A percentile compares a stretch with the other conserved stretches of the same genome.
These are phyloP conservation scores for Plebejus anna DNA, from an alignment of 2,888 invertebrate species.

Conservation along the genomic window DNA sequence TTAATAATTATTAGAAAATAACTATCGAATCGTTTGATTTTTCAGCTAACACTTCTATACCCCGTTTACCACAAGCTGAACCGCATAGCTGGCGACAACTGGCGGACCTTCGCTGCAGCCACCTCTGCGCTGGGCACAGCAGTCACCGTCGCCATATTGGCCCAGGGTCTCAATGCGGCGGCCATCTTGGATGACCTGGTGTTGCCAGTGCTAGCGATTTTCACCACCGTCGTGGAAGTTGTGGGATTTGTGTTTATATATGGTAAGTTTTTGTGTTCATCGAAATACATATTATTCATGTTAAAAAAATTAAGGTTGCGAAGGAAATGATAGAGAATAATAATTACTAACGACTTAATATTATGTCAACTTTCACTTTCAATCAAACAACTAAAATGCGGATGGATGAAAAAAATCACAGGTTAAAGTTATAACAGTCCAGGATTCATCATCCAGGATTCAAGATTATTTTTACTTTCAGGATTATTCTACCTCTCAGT, in stretches of 20 bases:
- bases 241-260: slow-evolving; percentile 71
- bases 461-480: slow-evolving; percentile 41
- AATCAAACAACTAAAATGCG: too few relatives aligned
- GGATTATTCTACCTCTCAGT: slow-evolving; percentile 64
- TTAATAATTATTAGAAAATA: too few relatives aligned
- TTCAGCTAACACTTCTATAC: slow-evolving; percentile 66
- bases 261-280: slow-evolving; percentile 48
- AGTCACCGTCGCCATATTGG: slow-evolving; percentile 59
- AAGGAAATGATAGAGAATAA: too few relatives aligned
- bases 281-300: too few relatives aligned
- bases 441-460: too few relatives aligned
- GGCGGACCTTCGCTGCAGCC: slow-evolving; percentile 66
- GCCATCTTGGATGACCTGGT: slow-evolving; percentile 61
- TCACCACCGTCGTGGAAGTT: slow-evolving; percentile 61
- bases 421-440: too few relatives aligned
- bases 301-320: too few relatives aligned
- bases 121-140: slow-evolving; percentile 65
- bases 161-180: slow-evolving; percentile 58
- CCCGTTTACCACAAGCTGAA: slow-evolving; percentile 70
- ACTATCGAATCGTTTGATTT: slow-evolving; percentile 34
- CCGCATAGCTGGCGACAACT: slow-evolving; percentile 61
- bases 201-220: slow-evolving; percentile 60
- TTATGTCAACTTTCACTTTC: too few relatives aligned
- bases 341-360: too few relatives aligned
- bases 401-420: too few relatives aligned